Evolutionary conservation across 2,888 invertebrate genomes (phyloP).

Genomic region (Mycalesis mineus): DNA sequence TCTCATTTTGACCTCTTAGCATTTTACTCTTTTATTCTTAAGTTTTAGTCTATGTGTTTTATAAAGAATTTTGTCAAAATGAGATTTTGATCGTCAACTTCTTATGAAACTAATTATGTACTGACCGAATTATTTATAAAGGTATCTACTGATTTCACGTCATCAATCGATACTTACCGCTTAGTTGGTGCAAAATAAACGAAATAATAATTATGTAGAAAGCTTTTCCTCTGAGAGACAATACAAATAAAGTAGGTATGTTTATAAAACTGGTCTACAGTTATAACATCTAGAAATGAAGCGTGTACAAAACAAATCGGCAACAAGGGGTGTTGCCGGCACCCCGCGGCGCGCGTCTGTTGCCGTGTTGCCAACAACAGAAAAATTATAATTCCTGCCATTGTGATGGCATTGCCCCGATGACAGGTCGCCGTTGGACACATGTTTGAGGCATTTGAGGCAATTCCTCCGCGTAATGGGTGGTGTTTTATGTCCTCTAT

Average conservation of each 20-base stretch:
- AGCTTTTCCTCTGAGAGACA: conserved; percentile 31
- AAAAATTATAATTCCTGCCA: conserved; percentile 67
- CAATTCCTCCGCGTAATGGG: conserved; percentile 73
- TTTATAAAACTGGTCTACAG: background rate
- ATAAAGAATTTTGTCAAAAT: no score
- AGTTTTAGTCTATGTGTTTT: no score
- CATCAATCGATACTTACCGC: no score
- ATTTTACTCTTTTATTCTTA: no score
- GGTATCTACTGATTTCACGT: no score
- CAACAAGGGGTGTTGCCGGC: conserved; percentile 66
- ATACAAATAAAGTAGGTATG: background rate
- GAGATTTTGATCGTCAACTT: no score
- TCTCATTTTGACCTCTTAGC: no score
- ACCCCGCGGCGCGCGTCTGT: conserved; percentile 73
- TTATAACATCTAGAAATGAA: conserved; percentile 52
- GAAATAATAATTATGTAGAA: no score
- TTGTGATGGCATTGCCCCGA: conserved; percentile 69
- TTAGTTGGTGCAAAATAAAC: no score
- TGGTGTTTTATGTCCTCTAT: conserved; percentile 67
- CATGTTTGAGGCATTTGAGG: conserved; percentile 75
- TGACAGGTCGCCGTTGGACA: conserved; percentile 76
- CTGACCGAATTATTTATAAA: no score
- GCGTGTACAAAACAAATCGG: conserved; percentile 70
- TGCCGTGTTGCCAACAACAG: conserved; percentile 70
- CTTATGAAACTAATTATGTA: no score